phyloP scores from a whole-genome alignment of 2,113 vertebrate species.

The Scolopax mira region DNA sequence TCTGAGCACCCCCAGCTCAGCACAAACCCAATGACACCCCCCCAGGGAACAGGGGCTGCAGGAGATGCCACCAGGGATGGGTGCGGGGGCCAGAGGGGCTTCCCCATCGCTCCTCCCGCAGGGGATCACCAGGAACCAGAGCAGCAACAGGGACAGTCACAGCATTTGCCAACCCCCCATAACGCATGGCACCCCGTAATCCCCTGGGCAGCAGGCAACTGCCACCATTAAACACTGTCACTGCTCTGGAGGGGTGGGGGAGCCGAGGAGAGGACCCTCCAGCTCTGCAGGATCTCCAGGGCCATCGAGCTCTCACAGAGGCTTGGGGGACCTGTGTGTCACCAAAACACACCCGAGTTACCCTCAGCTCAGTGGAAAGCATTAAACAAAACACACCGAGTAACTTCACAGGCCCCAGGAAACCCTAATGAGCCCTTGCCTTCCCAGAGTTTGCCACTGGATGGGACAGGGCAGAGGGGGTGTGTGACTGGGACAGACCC shows the following conservation, averaged over 20 bases:
- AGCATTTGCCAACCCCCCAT: background rate
- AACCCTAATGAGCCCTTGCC: background rate
- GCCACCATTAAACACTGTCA: background rate
- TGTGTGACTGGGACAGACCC: background rate
- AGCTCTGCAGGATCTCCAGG: background rate
- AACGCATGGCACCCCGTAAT: background rate
- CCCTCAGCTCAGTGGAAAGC: background rate
- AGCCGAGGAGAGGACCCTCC: background rate
- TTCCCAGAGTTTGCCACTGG: background rate
- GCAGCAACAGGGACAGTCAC: background rate
- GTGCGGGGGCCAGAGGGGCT: accelerated
- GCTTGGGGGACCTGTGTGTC: accelerated
- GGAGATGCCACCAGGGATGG: accelerated
- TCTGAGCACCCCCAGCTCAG: background rate
- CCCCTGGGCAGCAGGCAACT: background rate
- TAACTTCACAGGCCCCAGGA: background rate
- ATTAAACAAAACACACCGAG: background rate
- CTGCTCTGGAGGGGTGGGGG: background rate
- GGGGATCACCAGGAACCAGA: background rate
- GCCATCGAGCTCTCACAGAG: background rate
- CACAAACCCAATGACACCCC: background rate
- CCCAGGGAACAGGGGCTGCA: accelerated
- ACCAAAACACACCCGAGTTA: background rate
- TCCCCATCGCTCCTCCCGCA: accelerated
- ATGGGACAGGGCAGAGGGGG: accelerated